Base-by-base conservation (phyloP, 1,140 invertebrate genomes). In the Bombus terrestris region DNA sequence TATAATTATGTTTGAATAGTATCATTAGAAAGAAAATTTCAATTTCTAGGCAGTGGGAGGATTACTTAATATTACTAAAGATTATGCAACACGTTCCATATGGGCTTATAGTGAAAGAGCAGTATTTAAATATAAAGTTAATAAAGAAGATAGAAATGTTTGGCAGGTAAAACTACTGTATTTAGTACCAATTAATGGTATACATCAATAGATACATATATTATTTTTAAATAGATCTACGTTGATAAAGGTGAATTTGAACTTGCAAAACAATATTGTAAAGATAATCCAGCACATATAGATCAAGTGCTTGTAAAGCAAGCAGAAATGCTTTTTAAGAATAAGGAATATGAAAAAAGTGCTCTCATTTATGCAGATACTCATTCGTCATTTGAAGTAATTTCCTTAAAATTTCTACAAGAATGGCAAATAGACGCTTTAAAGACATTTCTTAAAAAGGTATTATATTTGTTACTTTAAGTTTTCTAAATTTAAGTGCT, bases 331-430 rank as follows among this genome's bases (percentile, higher is more conserved):
- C 96, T 98, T 18, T 99, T 99, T 92, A 96, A 97, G 43, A 96
- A 97, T 88, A 97, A 97, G 88, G 96, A 98, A 76, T 97, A 97
- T 92, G 96, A 98, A 84, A 96, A 97, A 88, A 98, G 98, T 94
- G 99, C 99, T 0, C 95, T 97, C 85, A 96, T 98, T 81, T 99
- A 98, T 95, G 98, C 99, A 0, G 97, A 98, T 91, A 98, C 98
- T 0, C 96, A 98, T 90, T 97, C 97, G n/a, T 98, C 98, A 25
- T 99, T 99, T 95, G 99, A 99, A 96, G 98, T 98, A 92, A 97
- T 99, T 39, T 98, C 98, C 62, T 95, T 99, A 1, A 99, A 99
- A 94, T 99, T 99, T 94, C 96, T 99, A 73, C 96, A 98, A 94
- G 96, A 97, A 10, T 96, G 97, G 77, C 96, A 99, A 93, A 97